Percentiles rank a stretch among this genome's conserved stretches.
Conservation (phyloP, 1,140 invertebrate species). For the Oryzaephilus surinamensis region DNA sequence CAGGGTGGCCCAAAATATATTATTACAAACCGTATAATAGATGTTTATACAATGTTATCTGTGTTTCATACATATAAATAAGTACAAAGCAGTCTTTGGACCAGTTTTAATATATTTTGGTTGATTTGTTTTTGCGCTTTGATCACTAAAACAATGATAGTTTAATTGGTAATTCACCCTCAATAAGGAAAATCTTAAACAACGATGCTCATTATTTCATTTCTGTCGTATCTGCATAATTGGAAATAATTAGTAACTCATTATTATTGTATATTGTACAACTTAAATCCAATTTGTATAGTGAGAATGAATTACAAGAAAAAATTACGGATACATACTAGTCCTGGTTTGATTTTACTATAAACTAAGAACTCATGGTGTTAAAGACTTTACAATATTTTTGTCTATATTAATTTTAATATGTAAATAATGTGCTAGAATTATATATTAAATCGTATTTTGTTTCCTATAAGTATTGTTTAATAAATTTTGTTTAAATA, state of each 20-base stretch:
- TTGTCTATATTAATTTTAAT: slow-evolving; percentile 11
- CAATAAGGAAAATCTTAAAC: slow-evolving; percentile 9
- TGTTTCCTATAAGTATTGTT: slow-evolving; percentile 10
- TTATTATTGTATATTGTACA: too few species aligned
- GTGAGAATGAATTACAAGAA: slow-evolving; percentile 4
- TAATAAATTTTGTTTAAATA: slow-evolving; percentile 13
- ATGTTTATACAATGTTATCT: slow-evolving; percentile 13
- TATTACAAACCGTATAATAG: slow-evolving; percentile 9
- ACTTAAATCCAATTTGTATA: too few species aligned
- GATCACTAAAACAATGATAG: background rate
- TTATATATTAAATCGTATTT: slow-evolving; percentile 8
- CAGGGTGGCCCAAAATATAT: slow-evolving; percentile 11
- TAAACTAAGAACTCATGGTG: slow-evolving; percentile 8
- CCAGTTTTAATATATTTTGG: background rate
- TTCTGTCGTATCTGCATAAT: slow-evolving; percentile 6
- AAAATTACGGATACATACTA: slow-evolving; percentile 7
- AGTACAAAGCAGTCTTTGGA: slow-evolving; percentile 10
- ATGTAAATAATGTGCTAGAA: slow-evolving; percentile 13
- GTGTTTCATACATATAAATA: too few species aligned
- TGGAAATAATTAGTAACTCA: too few species aligned
- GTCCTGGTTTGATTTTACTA: slow-evolving; percentile 9
- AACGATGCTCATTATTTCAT: slow-evolving; percentile 11
- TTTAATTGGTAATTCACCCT: too few species aligned
- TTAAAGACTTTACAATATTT: slow-evolving; percentile 13
- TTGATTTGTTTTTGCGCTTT: background rate